Percentiles rank a stretch among this genome's conserved stretches.
phyloP scores from a whole-genome alignment of 1,140 invertebrate species.

The Pseudoatta argentina region DNA sequence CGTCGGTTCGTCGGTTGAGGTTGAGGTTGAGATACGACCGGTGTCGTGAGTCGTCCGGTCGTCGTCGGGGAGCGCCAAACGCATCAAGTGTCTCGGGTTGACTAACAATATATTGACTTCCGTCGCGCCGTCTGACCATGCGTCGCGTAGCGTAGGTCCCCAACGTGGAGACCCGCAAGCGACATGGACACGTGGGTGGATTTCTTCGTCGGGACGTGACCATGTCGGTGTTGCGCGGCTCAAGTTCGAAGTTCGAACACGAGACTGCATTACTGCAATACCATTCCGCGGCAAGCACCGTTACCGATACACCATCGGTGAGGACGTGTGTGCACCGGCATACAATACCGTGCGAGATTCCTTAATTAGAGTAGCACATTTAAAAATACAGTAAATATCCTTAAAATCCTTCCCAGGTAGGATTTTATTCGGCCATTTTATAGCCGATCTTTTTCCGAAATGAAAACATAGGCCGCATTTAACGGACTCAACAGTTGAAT shows the following conservation, averaged over 20 bases:
- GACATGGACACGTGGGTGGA: background rate
- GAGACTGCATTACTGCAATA: background rate
- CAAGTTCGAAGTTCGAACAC: background rate
- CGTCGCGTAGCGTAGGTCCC: constrained; percentile 53
- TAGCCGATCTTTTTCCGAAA: background rate
- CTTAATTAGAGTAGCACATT: background rate
- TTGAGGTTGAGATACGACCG: too few species aligned
- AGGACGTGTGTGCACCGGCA: background rate
- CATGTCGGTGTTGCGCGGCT: background rate
- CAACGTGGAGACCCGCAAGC: constrained; percentile 14
- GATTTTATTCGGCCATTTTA: background rate
- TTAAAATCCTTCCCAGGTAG: too few species aligned
- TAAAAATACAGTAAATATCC: background rate
- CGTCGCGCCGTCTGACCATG: constrained; percentile 68
- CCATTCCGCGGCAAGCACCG: background rate
- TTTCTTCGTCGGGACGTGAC: background rate
- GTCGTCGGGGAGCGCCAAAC: constrained; percentile 39
- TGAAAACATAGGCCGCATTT: background rate
- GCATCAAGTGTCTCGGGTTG: constrained; percentile 31
- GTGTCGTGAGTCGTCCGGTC: background rate
- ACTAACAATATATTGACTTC: constrained; percentile 11
- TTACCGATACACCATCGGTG: constrained; percentile 23
- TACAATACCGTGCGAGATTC: constrained; percentile 6
- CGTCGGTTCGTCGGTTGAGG: too few species aligned
- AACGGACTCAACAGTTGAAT: too few species aligned